Conservation (phyloP, 2,888 invertebrate genomes). For the Sericinus montela region DNA sequence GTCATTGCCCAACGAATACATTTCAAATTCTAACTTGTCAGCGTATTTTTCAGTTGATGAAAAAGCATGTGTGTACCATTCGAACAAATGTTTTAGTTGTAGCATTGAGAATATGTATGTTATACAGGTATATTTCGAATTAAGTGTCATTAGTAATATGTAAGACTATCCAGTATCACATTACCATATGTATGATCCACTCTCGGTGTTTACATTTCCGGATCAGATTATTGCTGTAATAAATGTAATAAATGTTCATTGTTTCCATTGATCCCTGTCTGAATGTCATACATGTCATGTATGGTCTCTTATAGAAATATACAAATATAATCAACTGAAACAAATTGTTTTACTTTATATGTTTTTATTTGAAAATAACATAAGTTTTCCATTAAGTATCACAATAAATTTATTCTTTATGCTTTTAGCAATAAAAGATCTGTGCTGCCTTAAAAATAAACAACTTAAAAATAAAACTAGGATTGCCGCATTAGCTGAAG, state of each 20-base stretch:
- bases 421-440: conserved; percentile 1
- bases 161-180: conserved; percentile 6
- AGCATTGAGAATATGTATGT: conserved; percentile 6
- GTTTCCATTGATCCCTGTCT: conserved; percentile 8
- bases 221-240: conserved; percentile 11
- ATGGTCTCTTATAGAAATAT: conserved; percentile 22
- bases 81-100: conserved; percentile 11
- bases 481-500: no score
- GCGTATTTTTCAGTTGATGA: conserved; percentile 2
- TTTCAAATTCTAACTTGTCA: conserved; percentile 25
- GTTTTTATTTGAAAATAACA: conserved; percentile 3
- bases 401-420: conserved; percentile 10
- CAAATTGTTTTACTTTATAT: conserved; percentile 10
- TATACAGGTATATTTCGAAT: conserved; percentile 18
- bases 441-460: not conserved
- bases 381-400: conserved; percentile 5
- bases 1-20: conserved; percentile 30
- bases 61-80: not conserved
- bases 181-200: conserved; percentile 8
- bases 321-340: conserved; percentile 25
- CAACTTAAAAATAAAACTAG: not conserved
- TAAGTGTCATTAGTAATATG: conserved; percentile 12
- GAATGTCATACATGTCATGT: conserved; percentile 16
- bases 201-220: conserved; percentile 11
- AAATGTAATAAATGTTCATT: conserved; percentile 4